These are phyloP conservation scores for Cerastis leucographa DNA, from an alignment of 2,888 invertebrate genomes.

Conservation along the genomic window DNA sequence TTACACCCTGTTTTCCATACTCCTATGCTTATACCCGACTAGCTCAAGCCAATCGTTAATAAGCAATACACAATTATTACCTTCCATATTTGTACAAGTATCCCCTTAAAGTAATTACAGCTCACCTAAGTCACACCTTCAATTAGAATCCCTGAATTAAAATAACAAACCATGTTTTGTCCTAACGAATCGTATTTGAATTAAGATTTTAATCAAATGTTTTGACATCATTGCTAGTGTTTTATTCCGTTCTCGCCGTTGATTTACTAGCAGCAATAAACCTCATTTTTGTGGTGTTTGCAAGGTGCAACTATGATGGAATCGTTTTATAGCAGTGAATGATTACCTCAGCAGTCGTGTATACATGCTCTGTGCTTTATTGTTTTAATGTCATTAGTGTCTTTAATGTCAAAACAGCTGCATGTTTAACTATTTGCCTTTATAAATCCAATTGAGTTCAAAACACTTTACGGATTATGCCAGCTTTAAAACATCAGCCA, in stretches of 20 bases:
- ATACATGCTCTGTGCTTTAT: not conserved
- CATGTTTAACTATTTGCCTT: not conserved
- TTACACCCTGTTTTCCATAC: no score
- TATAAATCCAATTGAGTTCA: not conserved
- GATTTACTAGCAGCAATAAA: constrained; percentile 50
- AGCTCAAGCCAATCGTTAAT: not conserved
- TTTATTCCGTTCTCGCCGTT: constrained; percentile 32
- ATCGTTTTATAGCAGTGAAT: constrained; percentile 40
- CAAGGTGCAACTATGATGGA: constrained; percentile 41
- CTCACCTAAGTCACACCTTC: constrained; percentile 1
- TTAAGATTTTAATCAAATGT: constrained; percentile 39
- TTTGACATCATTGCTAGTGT: constrained; percentile 42
- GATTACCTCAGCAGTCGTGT: constrained; percentile 17
- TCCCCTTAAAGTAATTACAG: constrained; percentile 7
- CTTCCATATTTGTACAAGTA: constrained; percentile 29
- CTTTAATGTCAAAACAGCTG: not conserved
- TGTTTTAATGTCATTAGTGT: constrained; percentile 11
- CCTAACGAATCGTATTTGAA: constrained; percentile 22
- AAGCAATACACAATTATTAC: not conserved
- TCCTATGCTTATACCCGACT: no score
- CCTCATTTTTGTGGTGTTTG: constrained; percentile 52
- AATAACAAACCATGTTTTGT: constrained; percentile 15
- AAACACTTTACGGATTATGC: no score
- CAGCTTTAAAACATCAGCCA: no score
- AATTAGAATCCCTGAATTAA: constrained; percentile 23